phyloP scores from a whole-genome alignment of 2,888 invertebrate species.

The Synanthedon tipuliformis region DNA sequence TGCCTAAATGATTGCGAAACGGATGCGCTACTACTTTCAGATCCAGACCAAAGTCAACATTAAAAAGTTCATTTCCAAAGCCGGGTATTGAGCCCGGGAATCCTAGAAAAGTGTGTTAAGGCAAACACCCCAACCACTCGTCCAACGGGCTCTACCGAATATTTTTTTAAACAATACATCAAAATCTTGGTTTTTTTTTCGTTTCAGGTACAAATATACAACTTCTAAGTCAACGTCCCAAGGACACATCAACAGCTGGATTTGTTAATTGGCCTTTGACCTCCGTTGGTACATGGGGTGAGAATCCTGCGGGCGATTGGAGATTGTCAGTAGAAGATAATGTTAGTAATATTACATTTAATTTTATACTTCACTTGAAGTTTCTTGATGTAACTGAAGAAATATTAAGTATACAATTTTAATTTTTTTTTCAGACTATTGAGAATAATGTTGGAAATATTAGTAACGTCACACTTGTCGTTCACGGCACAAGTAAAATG shows the following conservation, averaged over 20 bases:
- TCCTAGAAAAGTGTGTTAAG: no score
- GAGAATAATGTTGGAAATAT: constrained; percentile 70
- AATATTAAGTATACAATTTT: no score
- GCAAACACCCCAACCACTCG: no score
- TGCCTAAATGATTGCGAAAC: no score
- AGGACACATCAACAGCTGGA: constrained; percentile 78
- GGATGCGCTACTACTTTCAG: no score
- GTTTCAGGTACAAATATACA: constrained; percentile 75
- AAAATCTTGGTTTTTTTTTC: neutral
- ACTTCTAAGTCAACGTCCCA: constrained; percentile 76
- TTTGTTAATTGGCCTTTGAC: constrained; percentile 88
- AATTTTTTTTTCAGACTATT: constrained; percentile 25
- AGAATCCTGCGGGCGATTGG: constrained; percentile 80
- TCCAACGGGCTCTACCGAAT: no score
- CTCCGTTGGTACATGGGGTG: constrained; percentile 94
- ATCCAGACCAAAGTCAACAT: no score
- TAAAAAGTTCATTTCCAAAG: no score
- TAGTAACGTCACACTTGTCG: constrained; percentile 67
- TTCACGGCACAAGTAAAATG: constrained; percentile 78
- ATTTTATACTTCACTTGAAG: neutral
- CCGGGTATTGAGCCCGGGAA: no score
- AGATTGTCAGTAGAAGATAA: constrained; percentile 50
- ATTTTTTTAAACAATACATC: neutral
- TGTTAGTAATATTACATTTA: neutral
- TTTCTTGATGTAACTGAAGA: neutral